Conservation (phyloP, 2,888 invertebrate genomes). For the Drosophila subsilvestris region DNA sequence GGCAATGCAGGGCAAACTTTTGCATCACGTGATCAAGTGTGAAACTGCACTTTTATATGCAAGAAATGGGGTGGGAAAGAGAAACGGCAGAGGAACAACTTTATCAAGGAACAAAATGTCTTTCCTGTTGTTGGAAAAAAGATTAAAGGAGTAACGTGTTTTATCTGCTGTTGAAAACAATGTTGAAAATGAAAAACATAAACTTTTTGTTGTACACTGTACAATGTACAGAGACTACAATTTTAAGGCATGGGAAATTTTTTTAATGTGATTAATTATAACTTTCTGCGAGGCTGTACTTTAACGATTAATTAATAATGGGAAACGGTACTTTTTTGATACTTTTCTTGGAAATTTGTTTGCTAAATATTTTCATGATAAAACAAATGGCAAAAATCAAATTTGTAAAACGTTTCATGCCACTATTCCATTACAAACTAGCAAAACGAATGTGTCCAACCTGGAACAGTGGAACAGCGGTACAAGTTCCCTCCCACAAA, state of each 20-base stretch:
- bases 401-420: not conserved
- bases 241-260: too few relatives aligned
- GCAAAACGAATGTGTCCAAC: not conserved
- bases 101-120: not conserved
- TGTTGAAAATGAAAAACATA: too few relatives aligned
- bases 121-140: not conserved
- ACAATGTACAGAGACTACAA: too few relatives aligned
- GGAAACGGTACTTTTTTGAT: too few relatives aligned
- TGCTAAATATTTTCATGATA: too few relatives aligned
- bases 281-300: not conserved
- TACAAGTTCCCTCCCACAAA: not conserved
- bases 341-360: too few relatives aligned
- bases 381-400: not conserved
- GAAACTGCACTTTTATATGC: constrained; percentile 24
- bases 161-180: not conserved
- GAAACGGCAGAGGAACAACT: not conserved
- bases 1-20: constrained; percentile 34
- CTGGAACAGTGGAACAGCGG: not conserved
- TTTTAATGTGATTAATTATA: too few relatives aligned
- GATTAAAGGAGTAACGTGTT: not conserved
- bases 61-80: constrained; percentile 1
- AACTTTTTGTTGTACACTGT: too few relatives aligned
- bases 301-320: too few relatives aligned
- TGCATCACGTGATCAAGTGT: constrained; percentile 48
- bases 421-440: not conserved